These are phyloP conservation scores for Cyprinodon brontotheroides DNA, from an alignment of 2,113 vertebrate species.

Conservation along the genomic window DNA sequence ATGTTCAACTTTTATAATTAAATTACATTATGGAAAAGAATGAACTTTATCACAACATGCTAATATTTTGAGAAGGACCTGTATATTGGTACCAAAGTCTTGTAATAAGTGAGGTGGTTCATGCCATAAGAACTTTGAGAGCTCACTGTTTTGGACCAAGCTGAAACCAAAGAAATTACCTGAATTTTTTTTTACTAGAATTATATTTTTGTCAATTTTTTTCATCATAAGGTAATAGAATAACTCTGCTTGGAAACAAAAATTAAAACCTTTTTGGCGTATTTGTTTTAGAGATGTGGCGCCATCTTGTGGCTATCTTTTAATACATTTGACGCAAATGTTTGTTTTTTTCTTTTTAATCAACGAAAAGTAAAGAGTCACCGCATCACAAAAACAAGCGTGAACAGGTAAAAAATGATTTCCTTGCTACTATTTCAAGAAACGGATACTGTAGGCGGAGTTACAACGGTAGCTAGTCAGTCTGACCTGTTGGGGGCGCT, in stretches of 20 bases:
- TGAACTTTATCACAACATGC: too few species aligned
- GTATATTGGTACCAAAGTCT: too few species aligned
- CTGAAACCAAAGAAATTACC: too few species aligned
- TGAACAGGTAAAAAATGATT: not conserved
- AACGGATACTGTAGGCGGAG: accelerated
- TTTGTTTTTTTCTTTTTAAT: not conserved
- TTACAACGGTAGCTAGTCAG: accelerated
- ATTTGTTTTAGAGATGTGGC: constrained; percentile 9
- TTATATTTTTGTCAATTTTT: not conserved
- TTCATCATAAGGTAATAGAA: too few species aligned
- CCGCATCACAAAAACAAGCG: not conserved
- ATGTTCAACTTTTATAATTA: too few species aligned
- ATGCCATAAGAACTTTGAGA: too few species aligned
- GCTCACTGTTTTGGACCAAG: too few species aligned
- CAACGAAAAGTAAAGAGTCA: not conserved
- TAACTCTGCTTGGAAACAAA: too few species aligned
- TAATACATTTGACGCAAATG: not conserved
- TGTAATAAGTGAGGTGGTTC: too few species aligned
- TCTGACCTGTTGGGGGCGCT: constrained; percentile 49
- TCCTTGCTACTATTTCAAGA: not conserved
- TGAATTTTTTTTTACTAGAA: too few species aligned
- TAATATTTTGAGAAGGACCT: too few species aligned
- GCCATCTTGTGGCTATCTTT: constrained; percentile 43
- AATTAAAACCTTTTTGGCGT: not conserved
- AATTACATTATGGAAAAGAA: too few species aligned